These are phyloP conservation scores for Nettapus auritus DNA, from an alignment of 2,113 vertebrate species.

Conservation along the genomic window DNA sequence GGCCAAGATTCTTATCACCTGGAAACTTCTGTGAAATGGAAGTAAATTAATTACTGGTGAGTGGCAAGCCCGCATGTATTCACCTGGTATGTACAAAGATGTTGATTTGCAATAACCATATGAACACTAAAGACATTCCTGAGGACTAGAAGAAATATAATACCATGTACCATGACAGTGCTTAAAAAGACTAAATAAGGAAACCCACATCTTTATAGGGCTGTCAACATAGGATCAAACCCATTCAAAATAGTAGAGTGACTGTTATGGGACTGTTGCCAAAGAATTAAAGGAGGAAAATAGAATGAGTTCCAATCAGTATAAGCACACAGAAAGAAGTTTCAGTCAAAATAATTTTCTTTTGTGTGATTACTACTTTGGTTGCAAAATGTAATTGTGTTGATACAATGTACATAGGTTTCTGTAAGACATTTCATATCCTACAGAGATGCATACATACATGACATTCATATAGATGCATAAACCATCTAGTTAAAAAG, in stretches of 20 bases:
- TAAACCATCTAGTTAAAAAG: background rate
- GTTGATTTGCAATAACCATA: background rate
- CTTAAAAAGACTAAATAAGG: constrained; percentile 5
- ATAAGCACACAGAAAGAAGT: constrained; percentile 7
- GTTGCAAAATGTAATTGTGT: background rate
- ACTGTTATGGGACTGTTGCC: constrained; percentile 14
- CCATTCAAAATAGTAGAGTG: background rate
- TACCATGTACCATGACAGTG: background rate
- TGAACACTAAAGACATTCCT: constrained; percentile 15
- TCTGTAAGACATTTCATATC: background rate
- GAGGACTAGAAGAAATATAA: constrained; percentile 11
- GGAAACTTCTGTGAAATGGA: background rate
- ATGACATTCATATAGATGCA: background rate
- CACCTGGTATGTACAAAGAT: background rate
- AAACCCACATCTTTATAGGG: constrained; percentile 34
- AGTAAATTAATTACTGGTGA: background rate
- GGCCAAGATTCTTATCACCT: background rate
- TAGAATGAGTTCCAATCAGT: background rate
- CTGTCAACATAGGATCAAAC: background rate
- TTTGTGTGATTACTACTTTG: constrained; percentile 1
- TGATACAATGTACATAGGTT: background rate
- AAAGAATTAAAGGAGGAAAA: constrained; percentile 32
- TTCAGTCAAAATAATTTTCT: constrained; percentile 33
- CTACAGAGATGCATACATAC: background rate
- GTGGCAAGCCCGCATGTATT: background rate